These are phyloP conservation scores for Ariolimax columbianus DNA, from an alignment of 2,888 invertebrate species.

Conservation along the genomic window DNA sequence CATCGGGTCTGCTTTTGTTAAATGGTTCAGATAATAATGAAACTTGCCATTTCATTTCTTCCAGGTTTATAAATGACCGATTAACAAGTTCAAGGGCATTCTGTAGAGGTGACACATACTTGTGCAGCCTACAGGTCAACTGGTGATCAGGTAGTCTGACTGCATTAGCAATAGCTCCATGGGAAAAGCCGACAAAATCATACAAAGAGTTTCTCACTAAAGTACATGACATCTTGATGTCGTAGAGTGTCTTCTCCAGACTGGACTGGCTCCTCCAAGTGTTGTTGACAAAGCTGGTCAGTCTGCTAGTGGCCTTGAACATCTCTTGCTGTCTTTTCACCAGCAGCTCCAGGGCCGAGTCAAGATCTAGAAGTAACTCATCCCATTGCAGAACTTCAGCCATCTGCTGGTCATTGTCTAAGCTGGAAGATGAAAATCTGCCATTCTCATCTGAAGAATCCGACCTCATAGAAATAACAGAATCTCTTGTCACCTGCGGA, in stretches of 20 bases:
- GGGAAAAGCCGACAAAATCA: slow-evolving; percentile 92
- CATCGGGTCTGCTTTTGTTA: slow-evolving; percentile 83
- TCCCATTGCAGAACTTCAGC: slow-evolving; percentile 68
- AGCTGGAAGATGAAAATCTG: slow-evolving; percentile 69
- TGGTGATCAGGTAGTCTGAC: slow-evolving; percentile 79
- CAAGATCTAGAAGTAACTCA: slow-evolving; percentile 85
- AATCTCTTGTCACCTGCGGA: slow-evolving; percentile 79
- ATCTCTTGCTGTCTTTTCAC: slow-evolving; percentile 89
- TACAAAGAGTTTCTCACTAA: slow-evolving; percentile 88
- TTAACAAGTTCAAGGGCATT: slow-evolving; percentile 66
- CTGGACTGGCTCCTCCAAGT: slow-evolving; percentile 89
- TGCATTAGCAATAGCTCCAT: slow-evolving; percentile 92
- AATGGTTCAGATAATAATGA: slow-evolving; percentile 71
- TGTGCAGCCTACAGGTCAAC: slow-evolving; percentile 70
- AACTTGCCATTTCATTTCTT: slow-evolving; percentile 72
- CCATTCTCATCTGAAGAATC: slow-evolving; percentile 68
- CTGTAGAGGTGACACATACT: slow-evolving; percentile 65
- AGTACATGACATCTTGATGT: slow-evolving; percentile 89
- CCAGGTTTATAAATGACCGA: slow-evolving; percentile 65
- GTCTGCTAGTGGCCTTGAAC: slow-evolving; percentile 85
- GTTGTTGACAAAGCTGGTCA: slow-evolving; percentile 81
- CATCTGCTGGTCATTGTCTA: slow-evolving; percentile 63
- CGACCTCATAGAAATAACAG: slow-evolving; percentile 68
- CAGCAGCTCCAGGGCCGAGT: slow-evolving; percentile 87
- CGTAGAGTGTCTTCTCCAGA: slow-evolving; percentile 88